Conservation (phyloP, 2,797 vertebrate species). For the Anableps anableps region DNA sequence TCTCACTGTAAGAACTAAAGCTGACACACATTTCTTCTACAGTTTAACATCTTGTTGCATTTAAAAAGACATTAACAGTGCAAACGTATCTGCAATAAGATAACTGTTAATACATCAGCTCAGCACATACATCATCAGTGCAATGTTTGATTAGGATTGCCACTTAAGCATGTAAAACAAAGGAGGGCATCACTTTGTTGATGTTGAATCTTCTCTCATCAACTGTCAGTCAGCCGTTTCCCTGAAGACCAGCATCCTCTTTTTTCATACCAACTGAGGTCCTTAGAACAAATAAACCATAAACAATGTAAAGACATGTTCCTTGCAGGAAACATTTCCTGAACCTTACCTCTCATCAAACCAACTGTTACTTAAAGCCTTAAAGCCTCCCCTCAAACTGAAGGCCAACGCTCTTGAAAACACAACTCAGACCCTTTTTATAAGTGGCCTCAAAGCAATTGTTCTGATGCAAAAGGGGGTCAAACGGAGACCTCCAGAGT, state of each 20-base stretch:
- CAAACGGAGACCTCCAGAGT: conserved; percentile 68
- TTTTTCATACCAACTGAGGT: conserved; percentile 13
- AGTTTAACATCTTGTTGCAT: not conserved
- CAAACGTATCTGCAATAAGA: not conserved
- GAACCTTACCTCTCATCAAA: conserved; percentile 48
- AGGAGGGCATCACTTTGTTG: not conserved
- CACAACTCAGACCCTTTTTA: conserved; percentile 48
- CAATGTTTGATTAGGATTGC: not conserved
- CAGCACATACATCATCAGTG: not conserved
- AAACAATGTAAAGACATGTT: conserved; percentile 20
- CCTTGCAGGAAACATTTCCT: conserved; percentile 43
- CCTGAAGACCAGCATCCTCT: not conserved
- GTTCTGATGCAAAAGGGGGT: conserved; percentile 69
- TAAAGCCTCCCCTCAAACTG: conserved; percentile 52
- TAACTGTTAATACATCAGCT: not conserved
- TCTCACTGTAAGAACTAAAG: not conserved
- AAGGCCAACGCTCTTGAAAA: conserved; percentile 55
- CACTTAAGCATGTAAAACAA: not conserved
- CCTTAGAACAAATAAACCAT: conserved; percentile 8
- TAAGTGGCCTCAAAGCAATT: conserved; percentile 54
- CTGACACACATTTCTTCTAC: not conserved
- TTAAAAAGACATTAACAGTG: not conserved
- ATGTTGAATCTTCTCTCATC: not conserved
- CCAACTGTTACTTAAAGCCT: conserved; percentile 27
- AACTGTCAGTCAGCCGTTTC: conserved; percentile 2